Percentiles rank a stretch among this genome's conserved stretches.
phyloP scores from a whole-genome alignment of 2,113 vertebrate genomes.

The Ochotona princeps region DNA sequence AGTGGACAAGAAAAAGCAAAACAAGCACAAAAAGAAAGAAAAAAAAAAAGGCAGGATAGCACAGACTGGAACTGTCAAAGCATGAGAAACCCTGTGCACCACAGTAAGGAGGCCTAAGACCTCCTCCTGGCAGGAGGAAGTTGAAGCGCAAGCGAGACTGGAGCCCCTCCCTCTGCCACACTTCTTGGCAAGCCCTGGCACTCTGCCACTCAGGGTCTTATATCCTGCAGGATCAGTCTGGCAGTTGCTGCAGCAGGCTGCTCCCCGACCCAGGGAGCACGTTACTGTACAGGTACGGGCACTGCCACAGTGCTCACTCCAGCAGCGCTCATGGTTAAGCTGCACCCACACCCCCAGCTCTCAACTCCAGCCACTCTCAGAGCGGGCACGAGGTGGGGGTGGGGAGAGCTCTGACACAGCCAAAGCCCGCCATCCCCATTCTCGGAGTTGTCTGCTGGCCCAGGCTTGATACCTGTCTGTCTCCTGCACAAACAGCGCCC shows the following conservation, averaged over 20 bases:
- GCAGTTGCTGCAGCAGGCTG: too few species aligned
- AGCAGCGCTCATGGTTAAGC: rapidly evolving
- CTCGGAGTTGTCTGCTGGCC: not conserved
- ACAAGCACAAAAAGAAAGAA: not conserved
- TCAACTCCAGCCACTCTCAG: too few species aligned
- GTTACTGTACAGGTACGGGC: not conserved
- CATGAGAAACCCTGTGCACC: not conserved
- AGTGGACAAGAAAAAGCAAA: not conserved
- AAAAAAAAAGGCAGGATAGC: not conserved
- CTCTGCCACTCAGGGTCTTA: not conserved
- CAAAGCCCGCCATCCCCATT: too few species aligned
- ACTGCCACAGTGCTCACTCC: rapidly evolving
- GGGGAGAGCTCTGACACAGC: not conserved
- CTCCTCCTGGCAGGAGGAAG: too few species aligned
- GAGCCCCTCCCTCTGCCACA: not conserved
- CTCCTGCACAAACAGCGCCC: not conserved
- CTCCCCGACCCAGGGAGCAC: too few species aligned
- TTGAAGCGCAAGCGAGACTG: rapidly evolving
- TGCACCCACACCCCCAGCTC: too few species aligned
- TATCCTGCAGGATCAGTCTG: rapidly evolving
- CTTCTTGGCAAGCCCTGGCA: too few species aligned
- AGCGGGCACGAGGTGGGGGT: too few species aligned
- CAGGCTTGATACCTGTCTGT: constrained; percentile 60
- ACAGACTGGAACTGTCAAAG: not conserved
- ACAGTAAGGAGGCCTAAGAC: not conserved